These are phyloP conservation scores for Mionectes macconnelli DNA, from an alignment of 2,113 vertebrate species.

Conservation along the genomic window DNA sequence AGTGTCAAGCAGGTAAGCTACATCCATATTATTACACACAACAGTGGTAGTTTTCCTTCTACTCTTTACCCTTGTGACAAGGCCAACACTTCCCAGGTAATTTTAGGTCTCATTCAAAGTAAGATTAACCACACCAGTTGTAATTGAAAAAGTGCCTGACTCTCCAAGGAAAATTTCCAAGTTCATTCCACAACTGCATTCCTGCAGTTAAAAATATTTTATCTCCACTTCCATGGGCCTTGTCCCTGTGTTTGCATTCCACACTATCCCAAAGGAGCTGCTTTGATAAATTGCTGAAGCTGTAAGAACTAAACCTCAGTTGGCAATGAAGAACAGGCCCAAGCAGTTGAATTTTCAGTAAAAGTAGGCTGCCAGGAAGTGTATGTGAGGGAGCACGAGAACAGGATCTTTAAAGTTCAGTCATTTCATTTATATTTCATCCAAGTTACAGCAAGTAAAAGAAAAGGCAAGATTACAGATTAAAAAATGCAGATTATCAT, in stretches of 20 bases:
- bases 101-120: not conserved
- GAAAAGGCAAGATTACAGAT: not conserved
- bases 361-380: not conserved
- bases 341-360: not conserved
- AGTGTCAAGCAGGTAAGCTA: not conserved
- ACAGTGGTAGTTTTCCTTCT: not conserved
- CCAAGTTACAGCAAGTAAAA: not conserved
- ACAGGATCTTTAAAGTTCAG: not conserved
- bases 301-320: conserved; percentile 4
- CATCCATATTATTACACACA: not conserved
- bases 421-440: not conserved
- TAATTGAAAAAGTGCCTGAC: not conserved
- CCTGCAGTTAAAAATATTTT: conserved; percentile 25
- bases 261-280: conserved; percentile 2
- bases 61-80: not conserved
- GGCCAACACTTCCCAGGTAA: not conserved
- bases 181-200: not conserved
- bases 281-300: conserved; percentile 39
- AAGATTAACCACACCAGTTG: not conserved
- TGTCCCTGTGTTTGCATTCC: not conserved
- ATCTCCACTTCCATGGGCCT: not conserved
- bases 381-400: not conserved
- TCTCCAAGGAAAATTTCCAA: conserved; percentile 8
- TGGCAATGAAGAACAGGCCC: not conserved
- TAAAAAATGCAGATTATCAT: not conserved